These are phyloP conservation scores for Nematopogon swammerdamellus DNA, from an alignment of 2,888 invertebrate species.

Conservation along the genomic window DNA sequence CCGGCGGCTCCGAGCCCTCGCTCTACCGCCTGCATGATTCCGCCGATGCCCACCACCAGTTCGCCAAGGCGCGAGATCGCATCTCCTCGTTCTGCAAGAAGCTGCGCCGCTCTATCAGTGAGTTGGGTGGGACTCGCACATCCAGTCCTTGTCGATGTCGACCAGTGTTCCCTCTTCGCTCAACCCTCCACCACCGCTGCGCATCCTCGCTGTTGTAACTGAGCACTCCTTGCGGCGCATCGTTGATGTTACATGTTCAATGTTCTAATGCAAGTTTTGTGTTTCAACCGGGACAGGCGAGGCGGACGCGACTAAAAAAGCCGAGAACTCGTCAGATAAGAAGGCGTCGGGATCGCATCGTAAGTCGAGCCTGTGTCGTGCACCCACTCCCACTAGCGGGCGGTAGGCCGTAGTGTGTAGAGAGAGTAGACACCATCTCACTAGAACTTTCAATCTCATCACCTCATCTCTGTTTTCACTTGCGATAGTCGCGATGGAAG, in stretches of 20 bases:
- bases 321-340: slow-evolving; percentile 49
- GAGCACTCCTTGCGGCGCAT: too few species aligned
- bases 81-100: slow-evolving; percentile 49
- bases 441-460: too few species aligned
- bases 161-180: slow-evolving; percentile 4
- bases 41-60: slow-evolving; percentile 40
- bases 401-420: background rate
- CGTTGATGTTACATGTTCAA: slow-evolving; percentile 15
- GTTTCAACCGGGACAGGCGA: slow-evolving; percentile 51
- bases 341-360: slow-evolving; percentile 46
- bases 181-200: too few species aligned
- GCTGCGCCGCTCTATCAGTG: slow-evolving; percentile 50
- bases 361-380: slow-evolving; percentile 52
- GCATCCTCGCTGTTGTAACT: too few species aligned
- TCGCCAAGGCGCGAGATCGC: slow-evolving; percentile 44
- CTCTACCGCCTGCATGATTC: slow-evolving; percentile 40
- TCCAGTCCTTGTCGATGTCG: too few species aligned
- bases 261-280: slow-evolving; percentile 55
- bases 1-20: slow-evolving; percentile 44
- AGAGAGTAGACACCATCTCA: background rate
- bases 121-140: slow-evolving; percentile 20
- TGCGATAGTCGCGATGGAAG: too few species aligned
- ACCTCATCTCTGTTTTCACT: too few species aligned
- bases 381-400: slow-evolving; percentile 17
- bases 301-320: slow-evolving; percentile 53